Evolutionary conservation across 2,797 vertebrate species (phyloP).

Genomic region (Prionace glauca): DNA sequence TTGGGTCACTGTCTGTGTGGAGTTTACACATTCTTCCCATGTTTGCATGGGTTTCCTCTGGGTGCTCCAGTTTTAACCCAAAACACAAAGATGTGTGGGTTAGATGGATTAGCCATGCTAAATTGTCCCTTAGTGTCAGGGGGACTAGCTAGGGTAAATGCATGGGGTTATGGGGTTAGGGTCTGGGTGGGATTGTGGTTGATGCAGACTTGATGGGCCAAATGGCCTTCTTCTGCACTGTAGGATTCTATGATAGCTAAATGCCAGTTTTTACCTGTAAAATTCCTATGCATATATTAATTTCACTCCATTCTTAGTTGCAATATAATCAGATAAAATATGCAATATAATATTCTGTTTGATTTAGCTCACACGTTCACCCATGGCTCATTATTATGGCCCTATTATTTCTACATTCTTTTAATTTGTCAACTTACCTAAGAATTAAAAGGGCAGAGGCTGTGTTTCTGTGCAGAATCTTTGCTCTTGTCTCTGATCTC

Average conservation of each 20-base stretch:
- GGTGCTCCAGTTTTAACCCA: too few species aligned
- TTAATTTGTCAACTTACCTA: not conserved
- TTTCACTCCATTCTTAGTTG: not conserved
- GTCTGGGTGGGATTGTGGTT: too few species aligned
- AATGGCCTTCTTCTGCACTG: too few species aligned
- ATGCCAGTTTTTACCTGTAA: not conserved
- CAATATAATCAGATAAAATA: not conserved
- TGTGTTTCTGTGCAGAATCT: not conserved
- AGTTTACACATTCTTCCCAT: too few species aligned
- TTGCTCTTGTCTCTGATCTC: not conserved
- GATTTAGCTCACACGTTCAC: not conserved
- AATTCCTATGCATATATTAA: not conserved
- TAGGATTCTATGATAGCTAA: not conserved
- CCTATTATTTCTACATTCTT: not conserved
- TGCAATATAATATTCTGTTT: not conserved
- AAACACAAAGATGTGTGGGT: too few species aligned
- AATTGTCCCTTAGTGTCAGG: too few species aligned
- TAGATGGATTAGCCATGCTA: too few species aligned
- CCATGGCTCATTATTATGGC: not conserved
- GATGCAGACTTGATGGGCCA: too few species aligned
- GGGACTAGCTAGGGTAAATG: too few species aligned
- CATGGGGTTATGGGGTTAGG: too few species aligned
- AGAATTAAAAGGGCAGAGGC: not conserved
- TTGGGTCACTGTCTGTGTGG: too few species aligned
- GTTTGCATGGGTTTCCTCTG: too few species aligned